A percentile compares a stretch with the other conserved stretches of the same genome.
Evolutionary conservation across 2,797 vertebrate species (phyloP).

Genomic region (Crocidura indochinensis): DNA sequence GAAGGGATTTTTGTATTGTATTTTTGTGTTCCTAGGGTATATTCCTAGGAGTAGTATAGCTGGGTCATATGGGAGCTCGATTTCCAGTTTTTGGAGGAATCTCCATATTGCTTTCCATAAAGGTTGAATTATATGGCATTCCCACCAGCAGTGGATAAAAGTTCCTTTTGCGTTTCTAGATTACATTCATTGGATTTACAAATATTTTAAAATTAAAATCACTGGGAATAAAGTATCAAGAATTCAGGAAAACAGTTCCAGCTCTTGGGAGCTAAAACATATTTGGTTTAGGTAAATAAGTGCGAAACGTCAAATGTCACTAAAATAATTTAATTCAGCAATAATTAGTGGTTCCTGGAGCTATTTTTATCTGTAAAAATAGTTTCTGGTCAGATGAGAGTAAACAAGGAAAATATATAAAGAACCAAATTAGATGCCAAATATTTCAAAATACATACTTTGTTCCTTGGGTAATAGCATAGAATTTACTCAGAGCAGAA

Average conservation of each 20-base stretch:
- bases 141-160: too few species aligned
- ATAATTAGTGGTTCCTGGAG: conserved; percentile 65
- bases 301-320: conserved; percentile 53
- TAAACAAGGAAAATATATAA: conserved; percentile 37
- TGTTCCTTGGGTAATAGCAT: conserved; percentile 19
- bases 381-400: conserved; percentile 54
- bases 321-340: conserved; percentile 30
- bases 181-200: neutral
- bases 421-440: neutral
- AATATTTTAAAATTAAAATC: neutral
- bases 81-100: too few species aligned
- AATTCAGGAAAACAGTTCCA: conserved; percentile 1
- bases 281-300: conserved; percentile 63
- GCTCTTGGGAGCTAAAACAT: conserved; percentile 14
- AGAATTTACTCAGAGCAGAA: conserved; percentile 13
- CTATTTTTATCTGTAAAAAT: conserved; percentile 66
- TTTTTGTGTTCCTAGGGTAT: too few species aligned
- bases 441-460: conserved; percentile 16
- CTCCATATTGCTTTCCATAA: too few species aligned
- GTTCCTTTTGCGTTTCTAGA: too few species aligned
- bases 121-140: too few species aligned
- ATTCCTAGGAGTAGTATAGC: too few species aligned
- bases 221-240: conserved; percentile 11
- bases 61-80: too few species aligned
- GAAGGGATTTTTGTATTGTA: too few species aligned